Evolutionary conservation across 2,797 vertebrate genomes (phyloP), one percentile per base, ranked within the genome.

Genomic region (Mus caroli): DNA sequence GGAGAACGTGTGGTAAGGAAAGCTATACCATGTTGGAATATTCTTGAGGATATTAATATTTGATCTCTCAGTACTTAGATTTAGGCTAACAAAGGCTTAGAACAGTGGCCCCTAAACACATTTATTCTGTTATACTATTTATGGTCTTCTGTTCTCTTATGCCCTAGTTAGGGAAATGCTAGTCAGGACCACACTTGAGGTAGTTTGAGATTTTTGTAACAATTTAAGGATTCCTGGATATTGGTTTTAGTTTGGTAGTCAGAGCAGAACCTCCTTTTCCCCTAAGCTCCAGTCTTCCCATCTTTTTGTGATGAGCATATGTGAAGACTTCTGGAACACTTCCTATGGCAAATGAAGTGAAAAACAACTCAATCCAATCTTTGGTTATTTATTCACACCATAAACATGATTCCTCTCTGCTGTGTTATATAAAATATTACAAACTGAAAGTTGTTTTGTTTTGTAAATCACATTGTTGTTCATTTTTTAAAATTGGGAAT

Each of bases 401-500:
- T 76, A 73, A 88, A 82, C 10, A 56, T 3, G 14, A 50, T n/a
- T 94, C 75, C 86, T 5, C 24, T 82, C 58, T 75, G 31, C 31
- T 62, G 17, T 24, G 43, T 92, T n/a, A 46, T 15, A n/a, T 20
- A 75, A 26, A n/a, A 46, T 52, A 37, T 46, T 40, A 43, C 37
- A 52, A 34, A 60, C 17, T 71, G 52, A 75, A 92, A 46, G 12
- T 26, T 85, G 43, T 89, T 93, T 88, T 71, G 34, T 26, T 71
- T 73, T 34, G 13, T 37, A 71, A 71, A 52, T 28, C 50, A 37
- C 12, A 3, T 54, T 78, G 8, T 79, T 71, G 50, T 24, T 56
- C 80, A 50, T 69, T 31, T 12, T 93, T 82, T 92, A 46, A 82
- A 91, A 86, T 93, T 22, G 67, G 17, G 37, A 20, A 75, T 92